A percentile compares a stretch with the other conserved stretches of the same genome.
phyloP scores from a whole-genome alignment of 2,797 vertebrate genomes.

The Nyctalus aviator region DNA sequence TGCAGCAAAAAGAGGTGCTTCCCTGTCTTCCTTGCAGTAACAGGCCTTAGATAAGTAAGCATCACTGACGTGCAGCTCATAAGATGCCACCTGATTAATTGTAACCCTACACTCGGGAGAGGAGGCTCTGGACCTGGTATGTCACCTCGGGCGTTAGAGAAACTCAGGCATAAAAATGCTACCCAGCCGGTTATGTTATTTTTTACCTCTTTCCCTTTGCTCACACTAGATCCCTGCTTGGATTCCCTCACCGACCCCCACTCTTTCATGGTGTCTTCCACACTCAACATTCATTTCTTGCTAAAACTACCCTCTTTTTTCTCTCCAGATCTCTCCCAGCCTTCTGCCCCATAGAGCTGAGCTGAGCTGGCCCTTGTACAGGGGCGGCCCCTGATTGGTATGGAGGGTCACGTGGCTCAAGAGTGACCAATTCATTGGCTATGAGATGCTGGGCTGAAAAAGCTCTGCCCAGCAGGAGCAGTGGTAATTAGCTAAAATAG shows the following conservation, averaged over 20 bases:
- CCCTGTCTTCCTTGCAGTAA: background rate
- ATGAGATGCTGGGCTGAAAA: background rate
- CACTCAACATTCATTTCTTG: background rate
- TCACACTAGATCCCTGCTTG: background rate
- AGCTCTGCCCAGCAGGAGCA: background rate
- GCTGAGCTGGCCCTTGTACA: background rate
- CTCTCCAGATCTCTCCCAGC: background rate
- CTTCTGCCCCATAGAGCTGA: background rate
- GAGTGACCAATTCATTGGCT: background rate
- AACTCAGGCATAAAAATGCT: background rate
- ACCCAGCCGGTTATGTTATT: background rate
- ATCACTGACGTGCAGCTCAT: background rate
- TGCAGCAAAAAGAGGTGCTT: background rate
- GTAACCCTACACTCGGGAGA: background rate
- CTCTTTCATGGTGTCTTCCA: background rate
- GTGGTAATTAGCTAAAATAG: background rate
- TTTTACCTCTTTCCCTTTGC: background rate
- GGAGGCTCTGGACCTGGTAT: rapidly evolving
- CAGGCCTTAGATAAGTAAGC: slow-evolving; percentile 47
- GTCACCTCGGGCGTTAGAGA: slow-evolving; percentile 28
- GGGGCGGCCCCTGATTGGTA: background rate
- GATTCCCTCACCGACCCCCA: background rate
- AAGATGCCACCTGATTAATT: slow-evolving; percentile 25
- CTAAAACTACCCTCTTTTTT: background rate
- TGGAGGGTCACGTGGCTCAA: background rate